Conservation (phyloP, 2,797 vertebrate species). For the Vultur gryphus region DNA sequence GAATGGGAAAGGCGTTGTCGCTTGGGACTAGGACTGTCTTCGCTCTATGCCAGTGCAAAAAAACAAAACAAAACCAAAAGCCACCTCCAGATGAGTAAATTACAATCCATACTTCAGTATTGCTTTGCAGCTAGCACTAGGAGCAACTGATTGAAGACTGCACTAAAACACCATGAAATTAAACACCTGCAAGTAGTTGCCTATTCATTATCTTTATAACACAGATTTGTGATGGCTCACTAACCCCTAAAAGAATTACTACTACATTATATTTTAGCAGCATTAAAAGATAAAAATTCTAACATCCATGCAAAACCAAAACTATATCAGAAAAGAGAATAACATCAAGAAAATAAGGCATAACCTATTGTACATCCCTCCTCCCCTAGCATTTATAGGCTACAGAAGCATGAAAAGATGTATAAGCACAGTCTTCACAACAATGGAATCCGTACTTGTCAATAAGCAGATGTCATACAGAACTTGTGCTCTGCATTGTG, state of each 20-base stretch:
- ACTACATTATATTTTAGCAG: background rate
- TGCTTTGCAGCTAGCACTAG: background rate
- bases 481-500: background rate
- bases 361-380: background rate
- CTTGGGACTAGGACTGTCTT: slow-evolving; percentile 96
- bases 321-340: background rate
- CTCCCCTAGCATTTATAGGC: background rate
- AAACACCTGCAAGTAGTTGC: background rate
- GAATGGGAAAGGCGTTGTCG: slow-evolving; percentile 93
- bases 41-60: slow-evolving; percentile 76
- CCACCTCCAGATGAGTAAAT: slow-evolving; percentile 2
- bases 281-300: background rate
- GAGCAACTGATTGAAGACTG: background rate
- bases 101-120: background rate
- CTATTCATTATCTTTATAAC: background rate
- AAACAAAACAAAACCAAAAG: background rate
- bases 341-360: background rate
- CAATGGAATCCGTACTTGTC: background rate
- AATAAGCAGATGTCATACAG: background rate
- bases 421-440: background rate
- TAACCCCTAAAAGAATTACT: background rate
- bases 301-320: background rate
- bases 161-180: background rate
- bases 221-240: background rate
- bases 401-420: background rate